Conservation (phyloP, 2,888 invertebrate species). For the Escarpia spicata region DNA sequence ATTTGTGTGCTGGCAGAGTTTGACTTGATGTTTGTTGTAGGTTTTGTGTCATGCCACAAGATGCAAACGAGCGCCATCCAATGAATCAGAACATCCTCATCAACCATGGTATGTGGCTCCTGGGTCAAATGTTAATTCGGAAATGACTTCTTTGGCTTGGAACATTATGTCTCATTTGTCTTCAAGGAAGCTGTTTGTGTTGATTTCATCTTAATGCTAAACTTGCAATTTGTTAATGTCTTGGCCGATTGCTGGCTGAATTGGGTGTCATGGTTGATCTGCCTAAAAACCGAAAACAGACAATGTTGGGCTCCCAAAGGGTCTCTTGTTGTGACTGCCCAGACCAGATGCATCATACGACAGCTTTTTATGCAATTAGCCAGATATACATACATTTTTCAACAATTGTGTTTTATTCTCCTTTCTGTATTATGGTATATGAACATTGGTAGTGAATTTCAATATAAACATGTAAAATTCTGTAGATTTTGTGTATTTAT, state of each 20-base stretch:
- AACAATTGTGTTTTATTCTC: neutral
- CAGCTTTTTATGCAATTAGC: neutral
- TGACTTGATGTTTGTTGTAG: conserved; percentile 31
- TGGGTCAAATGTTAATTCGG: neutral
- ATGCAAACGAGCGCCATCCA: conserved; percentile 46
- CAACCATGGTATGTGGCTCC: conserved; percentile 46
- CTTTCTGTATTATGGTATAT: neutral
- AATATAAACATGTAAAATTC: too few species aligned
- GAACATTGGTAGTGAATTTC: neutral
- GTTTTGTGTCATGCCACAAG: conserved; percentile 48
- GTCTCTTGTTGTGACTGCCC: neutral
- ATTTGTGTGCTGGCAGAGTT: neutral
- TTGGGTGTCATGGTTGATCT: too few species aligned
- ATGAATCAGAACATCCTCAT: conserved; percentile 54
- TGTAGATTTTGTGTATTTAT: neutral
- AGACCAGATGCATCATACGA: neutral
- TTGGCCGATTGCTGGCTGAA: neutral
- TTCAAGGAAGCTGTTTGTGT: neutral
- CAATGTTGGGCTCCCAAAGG: neutral
- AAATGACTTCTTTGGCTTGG: neutral
- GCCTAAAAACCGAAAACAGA: too few species aligned
- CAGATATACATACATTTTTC: neutral
- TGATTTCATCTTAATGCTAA: neutral
- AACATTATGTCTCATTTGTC: too few species aligned
- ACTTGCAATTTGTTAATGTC: neutral